Evolutionary conservation across 1,140 invertebrate species (phyloP), one percentile per base, ranked within the genome.

Genomic region (Acromyrmex echinatior): DNA sequence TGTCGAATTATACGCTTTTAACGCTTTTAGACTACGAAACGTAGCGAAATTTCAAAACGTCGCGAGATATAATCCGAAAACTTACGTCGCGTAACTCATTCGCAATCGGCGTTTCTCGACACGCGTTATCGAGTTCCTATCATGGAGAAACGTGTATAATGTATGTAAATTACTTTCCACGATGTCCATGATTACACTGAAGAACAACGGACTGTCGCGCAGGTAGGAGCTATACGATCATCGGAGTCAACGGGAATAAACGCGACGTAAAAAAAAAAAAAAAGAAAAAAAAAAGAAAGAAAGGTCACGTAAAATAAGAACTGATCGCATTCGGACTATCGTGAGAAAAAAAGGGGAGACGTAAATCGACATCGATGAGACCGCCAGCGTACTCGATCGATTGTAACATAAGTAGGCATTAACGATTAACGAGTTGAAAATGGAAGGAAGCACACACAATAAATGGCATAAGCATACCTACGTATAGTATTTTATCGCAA

Each of bases 361-460:
- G 62, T 53, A 9, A 58, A 73, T 60, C 60, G 78, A 90, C 60
- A 80, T 89, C 70, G 70, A 7, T 53, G 70, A 49, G 14, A 56
- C 68, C 88, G 92, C 92, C 87, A 90, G 92, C 92, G 92, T 91
- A 92, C 93, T 93, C 92, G 88, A 91, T 88, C 88, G 93, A 92
- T 86, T 88, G 90, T 91, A 92, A 92, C 73, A 78, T 91, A 91
- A 92, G 86, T 91, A 91, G 87, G 74, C 85, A 81, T 92, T 91
- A 91, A 87, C 86, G 76, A 88, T 86, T 90, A 86, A 91, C 85
- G 84, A 81, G 73, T 62, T 60, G 77, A 39, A 88, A 90, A 80
- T 74, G 82, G 63, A 66, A 76, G 79, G 53, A 79, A 65, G 68
- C 68, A 88, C 70, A 79, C 77, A 79, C 80, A 86, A 89, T 86